Percentiles rank a stretch among this genome's conserved stretches.
These are phyloP conservation scores for Brachymystax lenok DNA, from an alignment of 2,797 vertebrate species.

Conservation along the genomic window DNA sequence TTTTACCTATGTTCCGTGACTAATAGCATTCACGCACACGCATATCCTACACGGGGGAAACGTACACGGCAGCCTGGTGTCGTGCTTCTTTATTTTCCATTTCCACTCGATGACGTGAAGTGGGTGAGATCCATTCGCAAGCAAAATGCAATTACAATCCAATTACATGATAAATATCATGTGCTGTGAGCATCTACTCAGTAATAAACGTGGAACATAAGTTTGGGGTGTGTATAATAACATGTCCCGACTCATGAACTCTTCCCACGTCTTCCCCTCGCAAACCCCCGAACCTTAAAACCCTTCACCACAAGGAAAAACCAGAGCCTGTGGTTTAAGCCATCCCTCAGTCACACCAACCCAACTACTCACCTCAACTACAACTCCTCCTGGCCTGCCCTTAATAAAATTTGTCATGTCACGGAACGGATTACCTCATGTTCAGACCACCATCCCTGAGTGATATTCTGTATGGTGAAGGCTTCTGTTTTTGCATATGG, in stretches of 20 bases:
- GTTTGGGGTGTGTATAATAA: slow-evolving; percentile 76
- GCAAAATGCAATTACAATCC: slow-evolving; percentile 72
- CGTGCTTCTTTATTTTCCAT: slow-evolving; percentile 52
- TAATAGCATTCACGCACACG: slow-evolving; percentile 55
- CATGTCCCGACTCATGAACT: slow-evolving; percentile 70
- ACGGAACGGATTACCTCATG: slow-evolving; percentile 60
- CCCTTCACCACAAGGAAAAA: slow-evolving; percentile 70
- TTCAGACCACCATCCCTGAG: slow-evolving; percentile 51
- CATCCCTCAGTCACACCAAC: slow-evolving; percentile 36
- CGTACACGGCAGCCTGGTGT: slow-evolving; percentile 19
- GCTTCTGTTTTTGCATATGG: slow-evolving; percentile 40
- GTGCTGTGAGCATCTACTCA: slow-evolving; percentile 58
- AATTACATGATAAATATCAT: slow-evolving; percentile 75
- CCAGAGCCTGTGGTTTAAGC: slow-evolving; percentile 54
- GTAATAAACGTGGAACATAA: slow-evolving; percentile 73
- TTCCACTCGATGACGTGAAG: slow-evolving; percentile 57
- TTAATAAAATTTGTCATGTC: slow-evolving; percentile 69
- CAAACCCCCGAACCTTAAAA: slow-evolving; percentile 72
- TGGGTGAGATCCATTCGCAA: slow-evolving; percentile 60
- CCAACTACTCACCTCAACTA: slow-evolving; percentile 64
- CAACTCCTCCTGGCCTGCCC: slow-evolving; percentile 54
- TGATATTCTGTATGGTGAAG: slow-evolving; percentile 42
- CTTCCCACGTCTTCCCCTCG: slow-evolving; percentile 71
- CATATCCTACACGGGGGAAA: slow-evolving; percentile 50
- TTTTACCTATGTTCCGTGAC: slow-evolving; percentile 67